Percentiles rank a stretch among this genome's conserved stretches.
Evolutionary conservation across 2,113 vertebrate genomes (phyloP).

Genomic region (Sitta europaea): DNA sequence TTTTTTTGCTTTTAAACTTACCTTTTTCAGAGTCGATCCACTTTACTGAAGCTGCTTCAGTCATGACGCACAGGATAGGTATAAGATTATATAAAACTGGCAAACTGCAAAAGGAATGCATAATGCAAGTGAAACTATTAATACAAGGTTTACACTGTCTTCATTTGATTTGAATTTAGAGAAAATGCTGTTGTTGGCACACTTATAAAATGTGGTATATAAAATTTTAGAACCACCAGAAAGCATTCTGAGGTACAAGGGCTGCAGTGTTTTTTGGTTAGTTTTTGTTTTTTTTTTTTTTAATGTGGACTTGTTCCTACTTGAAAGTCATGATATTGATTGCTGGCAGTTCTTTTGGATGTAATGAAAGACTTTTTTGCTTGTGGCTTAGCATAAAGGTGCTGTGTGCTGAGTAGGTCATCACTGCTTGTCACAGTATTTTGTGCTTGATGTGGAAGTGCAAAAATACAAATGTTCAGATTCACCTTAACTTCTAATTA

Average conservation of each 20-base stretch:
- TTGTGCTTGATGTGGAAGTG: background rate
- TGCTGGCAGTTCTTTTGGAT: background rate
- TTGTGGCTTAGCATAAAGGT: background rate
- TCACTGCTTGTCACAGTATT: background rate
- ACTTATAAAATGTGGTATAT: background rate
- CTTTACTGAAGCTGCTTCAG: background rate
- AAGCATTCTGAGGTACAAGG: background rate
- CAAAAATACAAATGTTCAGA: background rate
- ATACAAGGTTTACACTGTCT: background rate
- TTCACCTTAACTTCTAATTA: background rate
- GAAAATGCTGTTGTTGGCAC: background rate
- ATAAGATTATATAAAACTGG: background rate
- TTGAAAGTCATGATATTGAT: background rate
- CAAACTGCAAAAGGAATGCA: background rate
- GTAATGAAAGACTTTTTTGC: background rate
- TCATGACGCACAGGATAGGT: background rate
- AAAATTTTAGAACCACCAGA: background rate
- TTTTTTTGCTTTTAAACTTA: background rate
- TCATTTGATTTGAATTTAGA: background rate
- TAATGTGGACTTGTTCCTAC: background rate
- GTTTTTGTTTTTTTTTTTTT: background rate
- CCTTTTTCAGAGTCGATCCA: background rate
- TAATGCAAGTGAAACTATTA: background rate
- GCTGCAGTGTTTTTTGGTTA: background rate
- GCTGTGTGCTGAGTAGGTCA: background rate